phyloP scores from a whole-genome alignment of 2,797 vertebrate genomes.

The Argya squamiceps region DNA sequence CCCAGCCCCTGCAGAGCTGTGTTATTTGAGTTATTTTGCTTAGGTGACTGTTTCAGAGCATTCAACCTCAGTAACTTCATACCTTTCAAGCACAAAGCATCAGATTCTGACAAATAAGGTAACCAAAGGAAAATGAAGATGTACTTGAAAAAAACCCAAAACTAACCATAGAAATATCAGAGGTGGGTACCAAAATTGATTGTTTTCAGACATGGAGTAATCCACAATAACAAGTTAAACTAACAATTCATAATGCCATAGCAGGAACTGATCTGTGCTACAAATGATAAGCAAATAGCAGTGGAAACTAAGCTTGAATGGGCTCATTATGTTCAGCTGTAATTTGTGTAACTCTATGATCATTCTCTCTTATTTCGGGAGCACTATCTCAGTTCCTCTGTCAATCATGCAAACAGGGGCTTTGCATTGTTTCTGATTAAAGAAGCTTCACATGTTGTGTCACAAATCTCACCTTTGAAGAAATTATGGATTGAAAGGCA shows the following conservation, averaged over 20 bases:
- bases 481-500: constrained; percentile 41
- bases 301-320: constrained; percentile 2
- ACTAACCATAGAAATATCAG: background rate
- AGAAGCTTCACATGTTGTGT: constrained; percentile 12
- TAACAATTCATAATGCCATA: background rate
- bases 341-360: background rate
- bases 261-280: background rate
- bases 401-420: background rate
- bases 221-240: background rate
- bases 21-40: background rate
- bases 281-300: background rate
- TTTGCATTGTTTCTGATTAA: constrained; percentile 36
- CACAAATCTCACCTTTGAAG: constrained; percentile 20
- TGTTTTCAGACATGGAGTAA: background rate
- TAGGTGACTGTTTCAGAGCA: background rate
- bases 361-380: background rate
- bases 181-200: background rate
- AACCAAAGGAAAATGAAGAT: background rate
- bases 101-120: background rate
- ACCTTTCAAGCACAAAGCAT: background rate
- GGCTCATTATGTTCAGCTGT: background rate
- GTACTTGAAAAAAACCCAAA: background rate
- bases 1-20: background rate
- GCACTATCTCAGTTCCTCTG: background rate
- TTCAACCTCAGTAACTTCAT: background rate